Evolutionary conservation across 2,113 vertebrate genomes (phyloP), one percentile per base, ranked within the genome.

Genomic region (Sialia sialis): DNA sequence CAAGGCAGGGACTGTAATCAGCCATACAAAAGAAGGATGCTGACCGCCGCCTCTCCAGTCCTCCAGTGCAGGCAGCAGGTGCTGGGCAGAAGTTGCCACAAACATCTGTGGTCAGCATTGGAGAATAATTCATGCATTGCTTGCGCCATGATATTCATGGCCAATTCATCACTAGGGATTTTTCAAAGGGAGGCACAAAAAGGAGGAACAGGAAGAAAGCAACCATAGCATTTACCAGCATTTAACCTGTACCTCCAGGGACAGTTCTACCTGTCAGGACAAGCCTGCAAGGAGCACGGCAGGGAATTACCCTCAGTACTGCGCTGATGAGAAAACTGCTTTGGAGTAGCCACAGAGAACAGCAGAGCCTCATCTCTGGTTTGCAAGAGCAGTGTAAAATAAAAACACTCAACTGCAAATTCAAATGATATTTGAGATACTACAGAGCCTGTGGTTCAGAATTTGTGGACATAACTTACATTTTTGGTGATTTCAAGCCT

Each of bases 91-190:
- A n/a, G 79, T 32, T 34, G 66, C 15, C 41, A 48, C 60, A n/a
- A 59, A 7, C 17, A 32, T 13, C 43, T 10, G 20, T 15, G 36
- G 7, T 3, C 46, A 73, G 32, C n/a, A 0, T 9, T 6, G 19
- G n/a, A 30, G 26, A 55, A 6, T 4, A 48, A 13, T 1, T 2
- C 44, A 11, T 14, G 2, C 38, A 16, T 13, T 1, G 1, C 48
- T 23, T 29, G 19, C 14, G 49, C 44, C 43, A 20, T 3, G 1
- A 39, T 46, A 3, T 3, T 12, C 68, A 38, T 2, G 2, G 16
- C 29, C 20, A 5, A 34, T 22, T 16, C 2, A 0, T 18, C 63
- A 56, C 7, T 0, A 0, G 30, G 51, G 9, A 1, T 36, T 20
- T 13, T 4, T 7, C 14, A 55, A 77, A 67, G 49, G 14, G 13